Evolutionary conservation across 2,113 vertebrate species (phyloP), one percentile per base, ranked within the genome.

Genomic region (Elephantulus edwardii): DNA sequence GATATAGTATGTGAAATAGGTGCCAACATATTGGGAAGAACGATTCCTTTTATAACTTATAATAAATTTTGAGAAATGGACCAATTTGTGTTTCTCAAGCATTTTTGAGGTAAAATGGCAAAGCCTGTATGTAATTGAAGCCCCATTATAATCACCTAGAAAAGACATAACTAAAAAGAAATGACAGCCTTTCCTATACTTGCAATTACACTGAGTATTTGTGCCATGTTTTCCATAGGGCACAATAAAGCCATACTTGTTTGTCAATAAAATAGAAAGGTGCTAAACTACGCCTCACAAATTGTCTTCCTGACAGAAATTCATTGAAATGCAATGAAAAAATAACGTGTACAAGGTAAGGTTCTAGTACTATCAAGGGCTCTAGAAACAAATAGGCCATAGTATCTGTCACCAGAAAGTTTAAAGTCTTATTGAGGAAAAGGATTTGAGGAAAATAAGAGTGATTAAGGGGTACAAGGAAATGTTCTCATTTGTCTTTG

Each of bases 181-280:
- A 60, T 79, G 20, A 81, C 28, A 40, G 6, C 24, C 54, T 89
- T 48, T 82, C 46, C 24, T 62, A 2, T 76, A 79, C 5, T n/a
- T 77, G 10, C 10, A 75, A 11, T 48, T 35, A 72, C 1, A 30
- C 12, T 62, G n/a, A n/a, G n/a, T n/a, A 2, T 80, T 54, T 85
- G 22, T 24, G 19, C 40, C 35, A 62, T 78, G 75, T 75, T 46
- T 86, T 22, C 56, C 86, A 48, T 83, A 83, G 90, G n/a, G 86
- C 38, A 86, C 8, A 72, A 50, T 3, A n/a, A 80, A n/a, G n/a
- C 8, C 22, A 48, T 12, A 56, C 7, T 87, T 68, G 74, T 44
- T 90, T 80, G 84, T 22, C 5, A 90, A 26, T 62, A 90, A 82
- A 88, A 64, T 42, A 42, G 22, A 89, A 76, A 62, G 62, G 14